Evolutionary conservation across 2,113 vertebrate species (phyloP), one percentile per base, ranked within the genome.

Genomic region (Chitala chitala): DNA sequence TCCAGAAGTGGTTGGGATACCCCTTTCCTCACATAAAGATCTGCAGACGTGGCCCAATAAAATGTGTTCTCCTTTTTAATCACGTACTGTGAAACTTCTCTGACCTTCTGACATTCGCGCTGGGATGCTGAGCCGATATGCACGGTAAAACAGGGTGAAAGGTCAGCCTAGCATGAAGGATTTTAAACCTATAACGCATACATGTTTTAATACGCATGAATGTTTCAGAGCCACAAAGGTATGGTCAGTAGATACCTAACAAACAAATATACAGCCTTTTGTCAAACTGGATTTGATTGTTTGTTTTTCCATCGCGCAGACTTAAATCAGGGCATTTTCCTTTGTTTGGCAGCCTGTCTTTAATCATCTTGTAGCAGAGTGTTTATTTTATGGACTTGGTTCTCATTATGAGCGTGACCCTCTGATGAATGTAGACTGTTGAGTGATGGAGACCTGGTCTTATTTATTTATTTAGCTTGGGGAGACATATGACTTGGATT

Each of bases 151-250:
- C 59, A 72, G 73, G 76, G 76, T 54, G 51, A 33, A 75, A 55
- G 72, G 73, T 64, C 74, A 42, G 40, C 50, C 59, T 46, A 54
- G 70, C 66, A 80, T 79, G 26, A 80, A 59, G 56, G 72, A 58
- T 36, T 26, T 42, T 8, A 59, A 59, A 48, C 53, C 38, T 26
- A 4, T 56, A 44, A 72, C 29, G 40, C 38, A 58, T 8, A 20
- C 5, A 13, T 5, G 22, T 72, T 36, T 38, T 22, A 17, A 44
- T 15, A 5, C n/a, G 26, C 22, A 17, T 24, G 8, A 12, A 7
- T 10, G 13, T 31, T 48, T 24, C 7, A 44, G 55, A 55, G 22
- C 20, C 15, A 17, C 33, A 42, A 61, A 61, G 31, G 24, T 56
- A 61, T 20, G 15, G 24, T 12, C 42, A 20, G 55, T 33, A 12